A percentile compares a stretch with the other conserved stretches of the same genome.
phyloP scores from a whole-genome alignment of 1,140 invertebrate genomes.

The Neodiprion virginianus region DNA sequence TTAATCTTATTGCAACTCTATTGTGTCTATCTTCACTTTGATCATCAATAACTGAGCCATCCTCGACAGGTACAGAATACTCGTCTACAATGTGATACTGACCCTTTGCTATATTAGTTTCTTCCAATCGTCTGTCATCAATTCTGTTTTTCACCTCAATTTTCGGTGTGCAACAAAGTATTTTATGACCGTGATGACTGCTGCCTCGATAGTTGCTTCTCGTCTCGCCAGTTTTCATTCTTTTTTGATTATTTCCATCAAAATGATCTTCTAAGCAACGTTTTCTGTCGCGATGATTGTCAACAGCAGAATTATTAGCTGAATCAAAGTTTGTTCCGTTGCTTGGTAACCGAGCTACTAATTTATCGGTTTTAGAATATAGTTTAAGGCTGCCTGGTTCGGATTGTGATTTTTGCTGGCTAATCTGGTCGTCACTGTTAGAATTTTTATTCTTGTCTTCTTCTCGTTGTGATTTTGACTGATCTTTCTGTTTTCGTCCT shows the following conservation, averaged over 20 bases:
- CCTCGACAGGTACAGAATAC: background rate
- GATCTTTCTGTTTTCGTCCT: constrained; percentile 10
- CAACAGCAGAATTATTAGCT: background rate
- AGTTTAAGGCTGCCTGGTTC: too few species aligned
- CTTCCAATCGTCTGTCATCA: background rate
- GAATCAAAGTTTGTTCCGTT: background rate
- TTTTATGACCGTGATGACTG: background rate
- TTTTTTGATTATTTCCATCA: background rate
- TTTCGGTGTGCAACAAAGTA: too few species aligned
- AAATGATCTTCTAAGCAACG: background rate
- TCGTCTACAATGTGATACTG: background rate
- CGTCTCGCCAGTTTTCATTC: background rate
- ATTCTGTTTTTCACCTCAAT: background rate
- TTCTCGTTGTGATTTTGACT: background rate
- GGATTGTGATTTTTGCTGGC: too few species aligned
- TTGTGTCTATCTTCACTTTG: background rate
- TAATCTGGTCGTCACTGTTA: too few species aligned
- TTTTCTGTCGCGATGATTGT: background rate
- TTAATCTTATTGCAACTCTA: background rate
- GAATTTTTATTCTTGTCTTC: background rate
- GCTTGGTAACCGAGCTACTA: too few species aligned
- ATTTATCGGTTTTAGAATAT: too few species aligned
- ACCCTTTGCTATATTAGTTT: background rate
- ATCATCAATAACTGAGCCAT: background rate
- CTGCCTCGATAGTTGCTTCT: background rate